phyloP scores from a whole-genome alignment of 2,888 invertebrate species.

The Odontocolon sp. region DNA sequence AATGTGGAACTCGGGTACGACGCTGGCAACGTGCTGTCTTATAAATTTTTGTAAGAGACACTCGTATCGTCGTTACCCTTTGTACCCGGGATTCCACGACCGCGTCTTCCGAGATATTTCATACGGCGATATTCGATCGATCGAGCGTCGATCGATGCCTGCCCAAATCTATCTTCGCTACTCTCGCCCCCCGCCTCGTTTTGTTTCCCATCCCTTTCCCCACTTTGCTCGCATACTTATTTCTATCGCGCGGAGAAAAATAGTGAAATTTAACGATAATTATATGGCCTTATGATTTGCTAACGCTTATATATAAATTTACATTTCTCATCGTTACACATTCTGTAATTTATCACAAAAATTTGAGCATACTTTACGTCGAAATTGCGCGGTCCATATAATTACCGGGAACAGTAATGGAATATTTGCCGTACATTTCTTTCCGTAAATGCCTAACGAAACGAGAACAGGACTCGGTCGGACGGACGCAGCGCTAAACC shows the following conservation, averaged over 20 bases:
- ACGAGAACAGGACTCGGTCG: constrained; percentile 14
- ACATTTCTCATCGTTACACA: too few relatives aligned
- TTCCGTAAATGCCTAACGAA: too few relatives aligned
- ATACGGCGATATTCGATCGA: constrained; percentile 3
- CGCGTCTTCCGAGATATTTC: not conserved
- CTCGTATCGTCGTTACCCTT: constrained; percentile 71
- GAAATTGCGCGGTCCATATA: too few relatives aligned
- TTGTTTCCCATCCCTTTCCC: not conserved
- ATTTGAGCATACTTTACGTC: too few relatives aligned
- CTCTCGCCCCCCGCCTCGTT: constrained; percentile 18
- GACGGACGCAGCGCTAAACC: not conserved
- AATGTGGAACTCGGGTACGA: constrained; percentile 74
- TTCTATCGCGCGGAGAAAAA: too few relatives aligned
- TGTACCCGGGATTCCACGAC: constrained; percentile 75
- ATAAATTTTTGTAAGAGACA: constrained; percentile 11
- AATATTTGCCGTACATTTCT: too few relatives aligned
- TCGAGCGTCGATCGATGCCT: constrained; percentile 27
- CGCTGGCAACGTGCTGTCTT: constrained; percentile 68
- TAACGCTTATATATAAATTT: too few relatives aligned
- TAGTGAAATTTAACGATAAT: too few relatives aligned
- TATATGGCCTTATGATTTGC: too few relatives aligned
- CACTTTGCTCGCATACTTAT: constrained; percentile 2
- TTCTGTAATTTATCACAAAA: too few relatives aligned
- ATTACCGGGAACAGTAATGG: too few relatives aligned
- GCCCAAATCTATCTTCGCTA: constrained; percentile 30